Evolutionary conservation across 2,888 invertebrate genomes (phyloP).

Genomic region (Hirtodrosophila histrioides): DNA sequence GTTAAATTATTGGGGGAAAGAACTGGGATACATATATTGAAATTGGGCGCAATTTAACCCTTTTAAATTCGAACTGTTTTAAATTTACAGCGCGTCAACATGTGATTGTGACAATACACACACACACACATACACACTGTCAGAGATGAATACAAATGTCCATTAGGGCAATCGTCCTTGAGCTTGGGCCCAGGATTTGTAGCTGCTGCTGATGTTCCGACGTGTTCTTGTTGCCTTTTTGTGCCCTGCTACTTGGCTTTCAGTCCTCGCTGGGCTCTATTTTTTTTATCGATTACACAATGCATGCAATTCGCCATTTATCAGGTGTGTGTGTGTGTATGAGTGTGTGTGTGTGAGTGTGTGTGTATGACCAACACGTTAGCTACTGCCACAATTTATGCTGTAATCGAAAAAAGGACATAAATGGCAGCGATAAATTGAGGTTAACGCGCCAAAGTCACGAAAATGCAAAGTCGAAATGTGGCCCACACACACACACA

Average conservation of each 20-base stretch:
- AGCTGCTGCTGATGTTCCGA: conserved; percentile 8
- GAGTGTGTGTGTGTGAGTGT: conserved; percentile 17
- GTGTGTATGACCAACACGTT: conserved; percentile 64
- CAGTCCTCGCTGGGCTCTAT: not conserved
- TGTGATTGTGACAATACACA: conserved; percentile 39
- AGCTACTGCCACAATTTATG: conserved; percentile 73
- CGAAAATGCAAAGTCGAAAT: conserved; percentile 65
- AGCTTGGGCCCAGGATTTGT: conserved; percentile 28
- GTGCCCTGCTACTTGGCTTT: conserved; percentile 10
- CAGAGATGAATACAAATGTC: conserved; percentile 42
- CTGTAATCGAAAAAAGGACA: conserved; percentile 78
- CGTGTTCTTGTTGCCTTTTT: conserved; percentile 13
- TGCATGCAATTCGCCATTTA: conserved; percentile 76
- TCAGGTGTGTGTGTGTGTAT: conserved; percentile 51
- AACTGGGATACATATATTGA: not conserved
- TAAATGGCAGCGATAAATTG: conserved; percentile 80
- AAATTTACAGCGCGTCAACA: conserved; percentile 45
- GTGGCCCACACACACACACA: conserved; percentile 25
- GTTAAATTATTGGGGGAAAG: no score
- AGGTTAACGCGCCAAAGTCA: conserved; percentile 80
- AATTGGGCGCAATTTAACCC: conserved; percentile 6
- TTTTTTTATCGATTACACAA: conserved; percentile 74
- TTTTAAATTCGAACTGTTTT: conserved; percentile 14
- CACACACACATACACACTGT: conserved; percentile 11
- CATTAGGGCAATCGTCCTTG: conserved; percentile 50